Conservation (phyloP, 1,140 invertebrate species). For the Tachypleus tridentatus region DNA sequence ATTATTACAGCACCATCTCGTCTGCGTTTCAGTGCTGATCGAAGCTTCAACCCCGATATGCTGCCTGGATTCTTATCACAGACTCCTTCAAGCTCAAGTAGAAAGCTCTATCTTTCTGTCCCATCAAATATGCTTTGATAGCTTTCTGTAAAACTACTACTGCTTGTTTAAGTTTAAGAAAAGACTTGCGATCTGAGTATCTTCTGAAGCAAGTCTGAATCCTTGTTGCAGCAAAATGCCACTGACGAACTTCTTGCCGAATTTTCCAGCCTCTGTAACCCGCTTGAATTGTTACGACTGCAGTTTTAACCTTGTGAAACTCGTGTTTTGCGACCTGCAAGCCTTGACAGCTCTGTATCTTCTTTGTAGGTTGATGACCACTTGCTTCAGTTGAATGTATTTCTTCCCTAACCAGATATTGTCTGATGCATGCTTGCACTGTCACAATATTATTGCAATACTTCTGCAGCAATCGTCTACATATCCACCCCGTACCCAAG, state of each 20-base stretch:
- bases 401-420: not conserved
- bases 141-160: constrained; percentile 22
- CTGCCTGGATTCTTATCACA: constrained; percentile 7
- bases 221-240: not conserved
- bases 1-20: constrained; percentile 1
- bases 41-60: not conserved
- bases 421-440: not conserved
- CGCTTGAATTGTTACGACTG: not conserved
- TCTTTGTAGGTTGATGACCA: too few species aligned
- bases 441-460: too few species aligned
- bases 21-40: not conserved
- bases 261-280: not conserved
- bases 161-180: constrained; percentile 14
- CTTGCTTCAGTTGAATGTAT: not conserved
- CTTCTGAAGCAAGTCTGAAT: constrained; percentile 1
- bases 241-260: not conserved
- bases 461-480: too few species aligned
- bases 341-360: too few species aligned
- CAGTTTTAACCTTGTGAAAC: not conserved
- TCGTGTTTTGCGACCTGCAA: too few species aligned
- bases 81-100: constrained; percentile 2
- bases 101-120: constrained; percentile 1
- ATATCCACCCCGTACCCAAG: not conserved
- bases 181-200: constrained; percentile 12
- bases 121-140: constrained; percentile 19